phyloP scores from a whole-genome alignment of 2,888 invertebrate genomes.

The Anorthoa munda region DNA sequence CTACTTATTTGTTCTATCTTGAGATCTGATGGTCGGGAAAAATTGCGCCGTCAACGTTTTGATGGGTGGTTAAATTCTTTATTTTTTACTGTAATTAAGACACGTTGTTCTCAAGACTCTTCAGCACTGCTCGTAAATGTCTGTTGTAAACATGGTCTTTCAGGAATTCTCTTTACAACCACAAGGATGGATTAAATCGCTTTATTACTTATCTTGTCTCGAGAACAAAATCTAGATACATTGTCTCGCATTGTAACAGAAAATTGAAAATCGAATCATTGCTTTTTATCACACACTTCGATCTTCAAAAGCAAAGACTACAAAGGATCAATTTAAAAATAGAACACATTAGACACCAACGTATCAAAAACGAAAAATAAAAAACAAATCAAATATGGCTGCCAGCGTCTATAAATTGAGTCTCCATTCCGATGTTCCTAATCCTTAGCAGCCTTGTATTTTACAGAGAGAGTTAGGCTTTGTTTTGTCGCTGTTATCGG shows the following conservation, averaged over 20 bases:
- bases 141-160: constrained; percentile 11
- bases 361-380: constrained; percentile 36
- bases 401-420: constrained; percentile 48
- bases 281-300: constrained; percentile 2
- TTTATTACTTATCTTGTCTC: background rate
- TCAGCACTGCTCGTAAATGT: constrained; percentile 45
- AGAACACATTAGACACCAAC: constrained; percentile 33
- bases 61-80: constrained; percentile 61
- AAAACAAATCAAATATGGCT: constrained; percentile 30
- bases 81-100: constrained; percentile 58
- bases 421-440: constrained; percentile 53
- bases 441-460: constrained; percentile 54
- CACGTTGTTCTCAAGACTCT: constrained; percentile 24
- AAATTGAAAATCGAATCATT: background rate
- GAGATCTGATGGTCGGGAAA: constrained; percentile 74
- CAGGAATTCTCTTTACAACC: constrained; percentile 15
- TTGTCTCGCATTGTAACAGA: background rate
- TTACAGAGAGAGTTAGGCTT: constrained; percentile 55
- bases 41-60: constrained; percentile 71
- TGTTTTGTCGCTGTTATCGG: constrained; percentile 63
- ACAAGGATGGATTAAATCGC: background rate
- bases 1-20: constrained; percentile 76
- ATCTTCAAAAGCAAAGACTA: constrained; percentile 17
- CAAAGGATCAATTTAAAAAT: constrained; percentile 38
- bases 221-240: background rate